Conservation (phyloP, 2,113 vertebrate species). For the Dicentrarchus labrax region DNA sequence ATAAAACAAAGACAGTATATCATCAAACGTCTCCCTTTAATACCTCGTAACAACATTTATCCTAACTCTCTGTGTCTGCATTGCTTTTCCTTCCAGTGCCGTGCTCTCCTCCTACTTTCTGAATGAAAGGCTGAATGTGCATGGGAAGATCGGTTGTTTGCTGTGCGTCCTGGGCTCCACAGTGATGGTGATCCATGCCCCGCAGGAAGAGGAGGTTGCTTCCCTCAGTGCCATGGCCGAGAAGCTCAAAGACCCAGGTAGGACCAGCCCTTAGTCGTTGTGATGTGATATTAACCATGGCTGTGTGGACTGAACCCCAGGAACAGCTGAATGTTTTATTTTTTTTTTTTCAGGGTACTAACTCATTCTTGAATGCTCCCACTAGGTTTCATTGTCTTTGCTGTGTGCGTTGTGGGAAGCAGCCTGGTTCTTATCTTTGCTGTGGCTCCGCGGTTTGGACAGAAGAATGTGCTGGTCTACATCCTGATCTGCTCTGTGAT, state of each 20-base stretch:
- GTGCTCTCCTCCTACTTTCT: slow-evolving; percentile 89
- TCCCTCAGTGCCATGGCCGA: slow-evolving; percentile 87
- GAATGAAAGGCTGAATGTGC: slow-evolving; percentile 87
- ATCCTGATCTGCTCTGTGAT: slow-evolving; percentile 89
- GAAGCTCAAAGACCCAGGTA: slow-evolving; percentile 90
- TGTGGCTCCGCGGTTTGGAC: slow-evolving; percentile 86
- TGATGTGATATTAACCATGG: slow-evolving; percentile 34
- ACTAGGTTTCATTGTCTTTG: slow-evolving; percentile 88
- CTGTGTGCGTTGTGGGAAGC: slow-evolving; percentile 85
- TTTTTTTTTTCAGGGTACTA: slow-evolving; percentile 27
- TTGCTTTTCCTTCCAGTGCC: slow-evolving; percentile 78
- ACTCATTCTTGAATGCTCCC: slow-evolving; percentile 59
- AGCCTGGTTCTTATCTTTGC: slow-evolving; percentile 87
- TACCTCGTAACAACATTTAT: neutral
- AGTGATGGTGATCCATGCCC: slow-evolving; percentile 90
- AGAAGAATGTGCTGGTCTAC: slow-evolving; percentile 89
- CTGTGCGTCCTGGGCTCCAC: slow-evolving; percentile 88
- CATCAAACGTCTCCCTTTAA: neutral
- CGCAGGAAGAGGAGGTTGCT: slow-evolving; percentile 86
- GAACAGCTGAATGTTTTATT: too few relatives aligned
- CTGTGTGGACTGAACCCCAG: slow-evolving; percentile 24
- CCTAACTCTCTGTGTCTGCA: neutral
- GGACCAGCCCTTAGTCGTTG: neutral
- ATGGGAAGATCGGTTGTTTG: slow-evolving; percentile 88
- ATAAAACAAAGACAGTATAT: too few relatives aligned